Conservation (phyloP, 2,797 vertebrate species). For the Eutrigla gurnardus region DNA sequence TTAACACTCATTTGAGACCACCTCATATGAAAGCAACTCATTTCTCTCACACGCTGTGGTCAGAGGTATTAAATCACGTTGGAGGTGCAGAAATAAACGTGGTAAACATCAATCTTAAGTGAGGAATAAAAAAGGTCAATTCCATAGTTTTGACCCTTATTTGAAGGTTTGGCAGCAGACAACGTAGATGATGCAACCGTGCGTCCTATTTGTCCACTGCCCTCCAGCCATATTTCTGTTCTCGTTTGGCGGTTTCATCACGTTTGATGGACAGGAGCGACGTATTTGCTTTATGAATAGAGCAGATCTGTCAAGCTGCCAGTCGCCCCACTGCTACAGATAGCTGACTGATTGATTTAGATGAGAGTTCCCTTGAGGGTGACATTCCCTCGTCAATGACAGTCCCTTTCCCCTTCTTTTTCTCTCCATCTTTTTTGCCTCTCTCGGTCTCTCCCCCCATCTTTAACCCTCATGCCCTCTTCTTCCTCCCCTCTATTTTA, state of each 20-base stretch:
- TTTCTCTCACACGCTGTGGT: not conserved
- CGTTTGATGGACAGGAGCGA: slow-evolving; percentile 61
- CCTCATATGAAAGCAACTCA: no score
- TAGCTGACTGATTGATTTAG: slow-evolving; percentile 67
- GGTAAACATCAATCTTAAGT: not conserved
- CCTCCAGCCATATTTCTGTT: slow-evolving; percentile 49
- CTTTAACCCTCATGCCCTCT: slow-evolving; percentile 18
- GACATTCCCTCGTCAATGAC: slow-evolving; percentile 60
- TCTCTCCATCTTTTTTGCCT: not conserved
- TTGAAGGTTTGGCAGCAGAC: slow-evolving; percentile 31
- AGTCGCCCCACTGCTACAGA: slow-evolving; percentile 56
- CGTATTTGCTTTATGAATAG: slow-evolving; percentile 65
- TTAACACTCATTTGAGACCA: no score
- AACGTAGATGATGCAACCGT: slow-evolving; percentile 44
- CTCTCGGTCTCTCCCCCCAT: not conserved
- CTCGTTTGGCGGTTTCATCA: slow-evolving; percentile 61
- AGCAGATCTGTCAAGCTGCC: slow-evolving; percentile 68
- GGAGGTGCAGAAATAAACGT: slow-evolving; percentile 7
- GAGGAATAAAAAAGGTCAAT: slow-evolving; percentile 1
- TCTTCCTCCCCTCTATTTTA: slow-evolving; percentile 15
- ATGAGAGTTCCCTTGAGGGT: slow-evolving; percentile 59
- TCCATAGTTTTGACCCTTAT: not conserved
- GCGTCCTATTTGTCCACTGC: slow-evolving; percentile 48
- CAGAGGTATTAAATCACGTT: slow-evolving; percentile 3
- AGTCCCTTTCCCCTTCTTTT: not conserved